A percentile compares a stretch with the other conserved stretches of the same genome.
Evolutionary conservation across 2,797 vertebrate species (phyloP).

Genomic region (Heterohyrax brucei): DNA sequence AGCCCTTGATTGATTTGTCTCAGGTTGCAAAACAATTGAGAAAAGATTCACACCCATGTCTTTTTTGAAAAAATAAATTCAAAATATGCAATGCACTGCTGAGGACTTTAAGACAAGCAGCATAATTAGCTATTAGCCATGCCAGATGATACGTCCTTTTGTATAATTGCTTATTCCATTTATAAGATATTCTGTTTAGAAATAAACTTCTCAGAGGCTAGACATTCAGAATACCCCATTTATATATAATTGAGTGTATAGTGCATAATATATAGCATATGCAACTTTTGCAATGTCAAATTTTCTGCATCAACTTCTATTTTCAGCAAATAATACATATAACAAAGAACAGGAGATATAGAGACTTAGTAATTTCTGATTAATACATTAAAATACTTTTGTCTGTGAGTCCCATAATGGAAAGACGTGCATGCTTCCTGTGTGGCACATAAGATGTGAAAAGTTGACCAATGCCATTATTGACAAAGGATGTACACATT

Average conservation of each 20-base stretch:
- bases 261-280: not conserved
- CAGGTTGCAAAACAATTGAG: not conserved
- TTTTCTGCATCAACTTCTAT: too few species aligned
- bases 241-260: not conserved
- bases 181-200: not conserved
- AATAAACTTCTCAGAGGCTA: too few species aligned
- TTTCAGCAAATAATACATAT: not conserved
- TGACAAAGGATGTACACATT: not conserved
- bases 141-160: not conserved
- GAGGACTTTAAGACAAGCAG: not conserved
- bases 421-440: not conserved
- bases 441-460: not conserved
- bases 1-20: not conserved
- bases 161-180: not conserved
- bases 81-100: not conserved
- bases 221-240: not conserved
- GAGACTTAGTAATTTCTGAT: too few species aligned
- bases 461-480: not conserved
- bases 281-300: too few species aligned
- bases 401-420: not conserved
- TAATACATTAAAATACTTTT: not conserved
- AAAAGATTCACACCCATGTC: not conserved
- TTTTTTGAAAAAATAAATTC: too few species aligned
- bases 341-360: too few species aligned
- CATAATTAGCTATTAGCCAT: not conserved